Base-by-base conservation (phyloP, 64 coral and sea anemone species). In the Astreopora myriophthalma region DNA sequence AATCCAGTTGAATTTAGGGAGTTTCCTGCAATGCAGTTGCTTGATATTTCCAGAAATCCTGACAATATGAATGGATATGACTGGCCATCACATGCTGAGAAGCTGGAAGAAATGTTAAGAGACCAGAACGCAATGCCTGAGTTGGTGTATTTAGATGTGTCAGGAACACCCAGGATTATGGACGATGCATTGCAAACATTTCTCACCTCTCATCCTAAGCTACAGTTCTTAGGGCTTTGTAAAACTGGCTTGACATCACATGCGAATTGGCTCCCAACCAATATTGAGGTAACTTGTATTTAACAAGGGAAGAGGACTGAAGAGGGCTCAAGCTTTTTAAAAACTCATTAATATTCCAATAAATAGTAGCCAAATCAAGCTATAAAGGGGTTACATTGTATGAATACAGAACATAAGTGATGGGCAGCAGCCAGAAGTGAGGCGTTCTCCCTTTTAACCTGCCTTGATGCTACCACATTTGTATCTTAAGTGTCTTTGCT, bases 261-360 rank as follows among this genome's bases (percentile, higher is more conserved):
- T 86, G 95, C 60, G 17, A 58, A 93, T 16, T 93, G 89, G 55
- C 22, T 96, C 2, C 91, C 91, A 24, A 57, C 51, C 9, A 73
- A 79, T 23, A 79, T 96, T 73, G 80, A 96, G 95, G 95, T 96
- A 86, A n/a, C n/a, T n/a, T n/a, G n/a, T n/a, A n/a, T n/a, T n/a
- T n/a, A n/a, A n/a, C n/a, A n/a, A n/a, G 5, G 64, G 6, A 51
- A 79, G 35, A 16, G 12, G 33, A 17, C 46, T 10, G 23, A 48
- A 22, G 16, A n/a, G 31, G 26, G 33, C 3, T 20, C 5, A 5
- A 27, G 22, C 8, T 20, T 52, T 6, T 20, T n/a, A n/a, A n/a
- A n/a, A n/a, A n/a, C n/a, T n/a, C n/a, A n/a, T n/a, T n/a, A n/a
- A n/a, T n/a, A n/a, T n/a, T n/a, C n/a, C n/a, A n/a, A n/a, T n/a